Base-by-base conservation (phyloP, 2,888 invertebrate species). In the Hyppa rectilinea region DNA sequence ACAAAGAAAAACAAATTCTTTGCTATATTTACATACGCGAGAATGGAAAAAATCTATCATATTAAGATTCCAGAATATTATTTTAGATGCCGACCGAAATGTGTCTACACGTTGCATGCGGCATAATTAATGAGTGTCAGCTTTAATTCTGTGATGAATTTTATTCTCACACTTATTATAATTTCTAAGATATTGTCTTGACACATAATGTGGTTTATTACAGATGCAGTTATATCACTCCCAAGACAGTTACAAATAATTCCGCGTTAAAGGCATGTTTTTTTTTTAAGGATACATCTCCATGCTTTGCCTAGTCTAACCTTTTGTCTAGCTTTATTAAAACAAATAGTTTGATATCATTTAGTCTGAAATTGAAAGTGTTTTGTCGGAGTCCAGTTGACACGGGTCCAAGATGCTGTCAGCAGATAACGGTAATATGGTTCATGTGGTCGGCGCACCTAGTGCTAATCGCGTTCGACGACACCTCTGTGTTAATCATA, bases 401-500 rank as follows among this genome's bases (percentile, higher is more conserved):
- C 92, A 90, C 90, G 80, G 88, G 85, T 94, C 95, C 95, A 95
- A 95, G 95, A 95, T 93, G 89, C 94, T 94, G 95, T 95, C 94
- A 88, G 82, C 84, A 90, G 95, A 95, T 95, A 94, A 92, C 92
- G 92, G 89, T 94, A 95, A 95, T 88, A 88, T 84, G 91, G 92
- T 90, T 87, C 90, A 91, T 89, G 88, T 90, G 89, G 88, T 87
- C 84, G 75, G 81, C 72, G 85, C 87, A 87, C 84, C 88, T 87
- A 81, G 83, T 85, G 79, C 62, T 82, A 89, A 90, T 90, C 88
- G 88, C 88, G 84, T 84, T 85, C 87, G 90, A 90, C 87, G 92
- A 92, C 92, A 91, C 87, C 88, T 85, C 74, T 70, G 71, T 88
- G 91, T 90, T 92, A 89, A 92, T 92, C 92, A 91, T 88, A 89